phyloP scores from a whole-genome alignment of 2,113 vertebrate species.

The Paedocypris sp. region DNA sequence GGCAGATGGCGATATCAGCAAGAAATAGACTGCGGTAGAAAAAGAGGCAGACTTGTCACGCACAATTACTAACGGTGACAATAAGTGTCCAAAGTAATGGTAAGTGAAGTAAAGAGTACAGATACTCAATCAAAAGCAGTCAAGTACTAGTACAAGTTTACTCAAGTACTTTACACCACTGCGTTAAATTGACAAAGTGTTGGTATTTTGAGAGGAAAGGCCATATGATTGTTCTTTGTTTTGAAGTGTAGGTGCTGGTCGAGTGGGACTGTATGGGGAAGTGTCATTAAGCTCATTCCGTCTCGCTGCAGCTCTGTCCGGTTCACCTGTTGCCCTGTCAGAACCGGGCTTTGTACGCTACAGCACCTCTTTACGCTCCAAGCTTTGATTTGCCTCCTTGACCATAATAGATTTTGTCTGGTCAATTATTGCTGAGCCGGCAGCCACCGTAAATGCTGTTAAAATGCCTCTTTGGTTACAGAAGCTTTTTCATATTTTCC shows the following conservation, averaged over 20 bases:
- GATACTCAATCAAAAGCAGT: too few relatives aligned
- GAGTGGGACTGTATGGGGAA: background rate
- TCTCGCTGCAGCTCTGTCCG: background rate
- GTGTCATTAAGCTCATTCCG: constrained; percentile 21
- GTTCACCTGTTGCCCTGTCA: constrained; percentile 24
- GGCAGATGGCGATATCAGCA: too few relatives aligned
- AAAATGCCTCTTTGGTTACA: background rate
- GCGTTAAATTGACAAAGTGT: too few relatives aligned
- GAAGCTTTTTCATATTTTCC: background rate
- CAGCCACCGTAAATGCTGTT: constrained; percentile 10
- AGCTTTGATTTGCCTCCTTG: constrained; percentile 1
- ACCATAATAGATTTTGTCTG: constrained; percentile 13
- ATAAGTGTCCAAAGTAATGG: too few relatives aligned
- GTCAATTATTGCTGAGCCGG: constrained; percentile 23
- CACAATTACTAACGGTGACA: too few relatives aligned
- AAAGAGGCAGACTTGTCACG: too few relatives aligned
- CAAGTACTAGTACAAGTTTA: too few relatives aligned
- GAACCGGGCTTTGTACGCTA: constrained; percentile 14
- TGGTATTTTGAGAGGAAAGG: too few relatives aligned
- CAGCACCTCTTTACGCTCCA: constrained; percentile 1
- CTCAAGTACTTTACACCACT: too few relatives aligned
- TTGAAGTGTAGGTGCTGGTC: background rate
- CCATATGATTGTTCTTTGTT: too few relatives aligned
- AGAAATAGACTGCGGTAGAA: too few relatives aligned
- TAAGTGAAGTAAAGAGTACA: too few relatives aligned